phyloP scores from a whole-genome alignment of 2,888 invertebrate species.

The Mythimna loreyi region DNA sequence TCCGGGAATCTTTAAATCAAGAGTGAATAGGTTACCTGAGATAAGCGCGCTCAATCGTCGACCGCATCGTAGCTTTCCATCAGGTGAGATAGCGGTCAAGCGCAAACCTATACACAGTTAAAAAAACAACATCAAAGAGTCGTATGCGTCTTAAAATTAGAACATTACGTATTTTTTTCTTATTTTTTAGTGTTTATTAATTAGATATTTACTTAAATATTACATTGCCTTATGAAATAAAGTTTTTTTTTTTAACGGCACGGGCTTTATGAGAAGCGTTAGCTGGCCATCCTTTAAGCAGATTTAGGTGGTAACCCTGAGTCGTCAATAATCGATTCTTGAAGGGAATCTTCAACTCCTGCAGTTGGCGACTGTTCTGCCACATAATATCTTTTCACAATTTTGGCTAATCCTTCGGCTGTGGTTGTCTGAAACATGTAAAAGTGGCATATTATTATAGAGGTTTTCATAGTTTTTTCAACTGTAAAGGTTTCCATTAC shows the following conservation, averaged over 20 bases:
- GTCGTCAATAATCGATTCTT: background rate
- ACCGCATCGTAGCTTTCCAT: no score
- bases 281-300: background rate
- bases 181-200: background rate
- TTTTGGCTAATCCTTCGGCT: slow-evolving; percentile 75
- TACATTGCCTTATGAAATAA: background rate
- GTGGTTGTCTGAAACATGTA: slow-evolving; percentile 78
- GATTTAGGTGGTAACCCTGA: background rate
- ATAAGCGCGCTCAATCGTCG: no score
- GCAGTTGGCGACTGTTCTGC: slow-evolving; percentile 63
- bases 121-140: background rate
- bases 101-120: no score
- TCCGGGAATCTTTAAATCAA: no score
- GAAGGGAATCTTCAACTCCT: background rate
- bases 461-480: background rate
- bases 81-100: no score
- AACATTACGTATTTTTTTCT: background rate
- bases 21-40: no score
- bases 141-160: background rate
- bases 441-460: background rate
- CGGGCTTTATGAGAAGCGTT: slow-evolving; percentile 13
- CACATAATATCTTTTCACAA: slow-evolving; percentile 73
- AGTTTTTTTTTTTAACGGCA: no score
- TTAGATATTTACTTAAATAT: slow-evolving; percentile 1
- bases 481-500: no score